Percentiles rank a stretch among this genome's conserved stretches.
phyloP scores from a whole-genome alignment of 2,888 invertebrate genomes.

The Drosophila eohydei region DNA sequence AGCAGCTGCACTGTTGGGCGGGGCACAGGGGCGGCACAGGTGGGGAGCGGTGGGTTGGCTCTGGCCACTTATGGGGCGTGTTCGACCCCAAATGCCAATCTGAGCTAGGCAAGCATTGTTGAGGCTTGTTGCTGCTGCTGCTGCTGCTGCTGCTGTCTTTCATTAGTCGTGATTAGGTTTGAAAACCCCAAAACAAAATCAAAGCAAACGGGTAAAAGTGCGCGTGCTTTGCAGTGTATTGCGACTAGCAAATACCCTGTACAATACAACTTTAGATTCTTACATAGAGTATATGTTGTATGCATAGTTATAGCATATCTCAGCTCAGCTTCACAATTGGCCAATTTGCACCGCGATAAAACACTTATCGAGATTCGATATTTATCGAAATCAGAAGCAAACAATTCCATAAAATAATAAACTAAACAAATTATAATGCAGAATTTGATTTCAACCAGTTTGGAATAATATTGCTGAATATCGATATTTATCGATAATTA shows the following conservation, averaged over 20 bases:
- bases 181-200: conserved; percentile 30
- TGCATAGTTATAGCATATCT: neutral
- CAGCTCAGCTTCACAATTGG: neutral
- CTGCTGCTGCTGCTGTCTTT: conserved; percentile 52
- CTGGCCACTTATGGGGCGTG: conserved; percentile 56
- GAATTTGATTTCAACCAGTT: no score
- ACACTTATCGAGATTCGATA: neutral
- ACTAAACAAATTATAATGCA: no score
- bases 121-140: neutral
- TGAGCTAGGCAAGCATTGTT: conserved; percentile 20
- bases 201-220: neutral
- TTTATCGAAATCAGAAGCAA: no score
- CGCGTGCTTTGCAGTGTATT: no score
- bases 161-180: conserved; percentile 74
- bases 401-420: no score
- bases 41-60: conserved; percentile 7
- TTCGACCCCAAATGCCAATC: conserved; percentile 70
- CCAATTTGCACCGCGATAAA: no score
- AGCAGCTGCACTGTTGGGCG: conserved; percentile 14
- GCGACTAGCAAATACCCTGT: conserved; percentile 1
- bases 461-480: neutral
- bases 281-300: neutral
- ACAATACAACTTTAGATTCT: no score
- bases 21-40: conserved; percentile 12
- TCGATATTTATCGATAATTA: conserved; percentile 17